These are phyloP conservation scores for Galerucella nymphaeae DNA, from an alignment of 2,888 invertebrate species.

Conservation along the genomic window DNA sequence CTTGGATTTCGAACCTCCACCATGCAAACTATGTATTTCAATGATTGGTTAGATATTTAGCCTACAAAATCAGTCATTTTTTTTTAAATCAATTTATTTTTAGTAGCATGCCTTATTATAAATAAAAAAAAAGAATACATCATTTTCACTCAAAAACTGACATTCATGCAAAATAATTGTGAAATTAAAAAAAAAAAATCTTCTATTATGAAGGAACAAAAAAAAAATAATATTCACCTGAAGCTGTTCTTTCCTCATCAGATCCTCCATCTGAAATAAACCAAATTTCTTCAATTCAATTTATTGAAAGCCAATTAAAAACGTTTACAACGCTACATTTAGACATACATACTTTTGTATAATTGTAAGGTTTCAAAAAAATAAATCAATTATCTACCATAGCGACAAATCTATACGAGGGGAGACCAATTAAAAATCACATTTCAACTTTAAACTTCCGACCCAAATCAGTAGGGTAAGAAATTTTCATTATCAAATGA, in stretches of 20 bases:
- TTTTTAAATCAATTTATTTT: too few species aligned
- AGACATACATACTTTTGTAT: neutral
- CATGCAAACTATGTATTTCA: too few species aligned
- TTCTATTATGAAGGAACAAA: neutral
- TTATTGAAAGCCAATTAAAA: slow-evolving; percentile 22
- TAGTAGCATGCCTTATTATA: neutral
- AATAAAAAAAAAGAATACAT: neutral
- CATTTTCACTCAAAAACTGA: neutral
- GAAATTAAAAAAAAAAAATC: neutral
- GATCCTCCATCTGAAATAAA: slow-evolving; percentile 55
- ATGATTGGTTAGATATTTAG: too few species aligned
- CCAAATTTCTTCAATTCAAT: slow-evolving; percentile 39
- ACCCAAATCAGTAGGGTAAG: too few species aligned
- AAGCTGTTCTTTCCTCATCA: slow-evolving; percentile 52
- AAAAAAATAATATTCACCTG: slow-evolving; percentile 49
- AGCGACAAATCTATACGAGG: too few species aligned
- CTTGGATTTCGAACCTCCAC: too few species aligned
- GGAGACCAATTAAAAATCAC: too few species aligned
- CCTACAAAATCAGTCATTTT: too few species aligned
- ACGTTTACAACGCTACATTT: neutral
- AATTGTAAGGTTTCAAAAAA: too few species aligned
- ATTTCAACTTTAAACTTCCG: too few species aligned
- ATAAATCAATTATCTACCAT: too few species aligned
- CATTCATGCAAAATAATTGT: slow-evolving; percentile 23
- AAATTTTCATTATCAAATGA: too few species aligned